phyloP scores from a whole-genome alignment of 2,797 vertebrate species.

The Anguilla obscura region DNA sequence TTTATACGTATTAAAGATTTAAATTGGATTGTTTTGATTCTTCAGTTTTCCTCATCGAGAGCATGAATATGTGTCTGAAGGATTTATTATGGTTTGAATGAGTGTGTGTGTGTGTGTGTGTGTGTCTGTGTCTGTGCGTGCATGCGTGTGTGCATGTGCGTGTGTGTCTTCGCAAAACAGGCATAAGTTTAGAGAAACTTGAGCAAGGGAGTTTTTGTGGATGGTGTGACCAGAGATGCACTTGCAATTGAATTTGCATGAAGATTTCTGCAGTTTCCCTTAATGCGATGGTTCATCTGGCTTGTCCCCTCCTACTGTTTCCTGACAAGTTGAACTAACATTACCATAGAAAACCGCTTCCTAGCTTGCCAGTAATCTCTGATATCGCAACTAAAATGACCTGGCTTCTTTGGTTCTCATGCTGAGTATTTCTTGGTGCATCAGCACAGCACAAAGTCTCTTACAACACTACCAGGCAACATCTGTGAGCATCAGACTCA shows the following conservation, averaged over 20 bases:
- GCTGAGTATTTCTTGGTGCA: neutral
- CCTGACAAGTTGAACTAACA: neutral
- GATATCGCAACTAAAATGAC: neutral
- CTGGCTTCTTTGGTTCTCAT: neutral
- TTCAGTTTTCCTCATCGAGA: neutral
- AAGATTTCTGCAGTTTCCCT: neutral
- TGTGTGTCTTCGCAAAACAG: neutral
- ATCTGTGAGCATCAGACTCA: neutral
- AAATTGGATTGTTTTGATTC: neutral
- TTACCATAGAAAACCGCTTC: neutral
- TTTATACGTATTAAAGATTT: neutral
- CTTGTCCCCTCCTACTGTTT: neutral
- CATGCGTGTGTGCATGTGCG: neutral
- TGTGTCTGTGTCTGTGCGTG: neutral
- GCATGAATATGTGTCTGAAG: neutral
- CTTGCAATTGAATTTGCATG: neutral
- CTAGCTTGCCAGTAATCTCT: neutral
- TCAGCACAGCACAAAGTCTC: neutral
- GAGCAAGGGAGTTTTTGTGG: neutral
- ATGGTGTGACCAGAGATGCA: neutral
- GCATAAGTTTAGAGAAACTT: neutral
- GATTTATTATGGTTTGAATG: neutral
- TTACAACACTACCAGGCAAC: neutral
- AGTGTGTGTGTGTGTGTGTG: neutral
- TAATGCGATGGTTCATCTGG: neutral